These are phyloP conservation scores for Pandemis corylana DNA, from an alignment of 2,888 invertebrate genomes.

Conservation along the genomic window DNA sequence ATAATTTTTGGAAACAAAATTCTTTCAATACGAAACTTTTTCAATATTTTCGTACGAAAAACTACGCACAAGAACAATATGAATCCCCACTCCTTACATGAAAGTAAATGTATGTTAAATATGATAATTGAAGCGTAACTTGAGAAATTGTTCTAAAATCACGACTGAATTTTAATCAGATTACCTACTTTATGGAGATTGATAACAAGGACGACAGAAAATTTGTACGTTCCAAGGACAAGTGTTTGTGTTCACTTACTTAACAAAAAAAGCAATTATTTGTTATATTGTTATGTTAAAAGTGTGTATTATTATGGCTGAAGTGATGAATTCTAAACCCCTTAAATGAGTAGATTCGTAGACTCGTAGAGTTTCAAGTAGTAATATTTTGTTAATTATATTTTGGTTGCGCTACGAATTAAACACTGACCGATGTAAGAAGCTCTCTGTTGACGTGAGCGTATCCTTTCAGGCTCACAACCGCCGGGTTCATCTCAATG, in stretches of 20 bases:
- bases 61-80: constrained; percentile 22
- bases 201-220: constrained; percentile 19
- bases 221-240: constrained; percentile 10
- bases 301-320: not conserved
- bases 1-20: no score
- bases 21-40: not conserved
- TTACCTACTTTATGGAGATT: constrained; percentile 7
- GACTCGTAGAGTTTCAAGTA: no score
- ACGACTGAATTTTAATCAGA: constrained; percentile 35
- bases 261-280: not conserved
- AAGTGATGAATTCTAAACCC: no score
- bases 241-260: constrained; percentile 24
- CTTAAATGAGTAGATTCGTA: no score
- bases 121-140: constrained; percentile 40
- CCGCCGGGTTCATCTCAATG: constrained; percentile 89
- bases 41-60: not conserved
- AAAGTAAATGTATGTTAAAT: constrained; percentile 29
- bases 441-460: constrained; percentile 87
- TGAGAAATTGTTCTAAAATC: constrained; percentile 37
- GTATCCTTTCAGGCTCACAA: constrained; percentile 88
- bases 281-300: not conserved
- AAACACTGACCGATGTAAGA: constrained; percentile 84
- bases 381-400: no score
- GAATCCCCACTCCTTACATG: not conserved
- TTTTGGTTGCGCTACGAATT: no score